These are phyloP conservation scores for Lochmaea crataegi DNA, from an alignment of 2,888 invertebrate species.

Conservation along the genomic window DNA sequence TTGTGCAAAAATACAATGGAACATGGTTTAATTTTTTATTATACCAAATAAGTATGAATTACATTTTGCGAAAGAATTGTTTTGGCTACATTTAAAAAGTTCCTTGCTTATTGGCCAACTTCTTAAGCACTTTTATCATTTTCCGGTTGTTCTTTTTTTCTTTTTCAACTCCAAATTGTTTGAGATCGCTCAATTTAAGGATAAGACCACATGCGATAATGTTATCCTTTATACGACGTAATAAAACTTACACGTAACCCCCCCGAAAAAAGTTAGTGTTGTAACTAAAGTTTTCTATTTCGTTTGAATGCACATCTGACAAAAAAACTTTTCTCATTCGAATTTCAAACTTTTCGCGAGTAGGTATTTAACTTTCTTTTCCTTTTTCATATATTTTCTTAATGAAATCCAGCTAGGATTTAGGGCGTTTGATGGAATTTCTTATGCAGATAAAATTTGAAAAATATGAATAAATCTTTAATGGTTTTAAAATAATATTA, in stretches of 20 bases:
- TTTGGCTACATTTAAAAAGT: neutral
- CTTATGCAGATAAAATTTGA: neutral
- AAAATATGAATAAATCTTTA: neutral
- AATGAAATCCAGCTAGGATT: conserved; percentile 27
- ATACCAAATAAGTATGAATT: neutral
- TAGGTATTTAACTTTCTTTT: conserved; percentile 23
- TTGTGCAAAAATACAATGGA: no score
- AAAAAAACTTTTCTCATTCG: conserved; percentile 35
- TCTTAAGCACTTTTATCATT: neutral
- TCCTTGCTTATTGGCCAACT: neutral
- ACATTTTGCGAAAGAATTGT: neutral
- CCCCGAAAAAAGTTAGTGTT: neutral
- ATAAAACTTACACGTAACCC: conserved; percentile 10
- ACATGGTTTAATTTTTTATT: no score
- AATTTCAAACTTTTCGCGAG: conserved; percentile 23
- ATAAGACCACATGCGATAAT: conserved; percentile 3
- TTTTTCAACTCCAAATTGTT: neutral
- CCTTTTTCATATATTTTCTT: conserved; percentile 28
- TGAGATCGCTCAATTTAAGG: conserved; percentile 1
- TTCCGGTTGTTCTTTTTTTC: neutral
- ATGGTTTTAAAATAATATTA: neutral
- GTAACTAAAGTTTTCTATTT: conserved; percentile 27
- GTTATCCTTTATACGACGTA: conserved; percentile 7
- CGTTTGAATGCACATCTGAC: conserved; percentile 31
- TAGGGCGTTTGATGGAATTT: conserved; percentile 8